Evolutionary conservation across 2,113 vertebrate genomes (phyloP).

Genomic region (Pyxicephalus adspersus): DNA sequence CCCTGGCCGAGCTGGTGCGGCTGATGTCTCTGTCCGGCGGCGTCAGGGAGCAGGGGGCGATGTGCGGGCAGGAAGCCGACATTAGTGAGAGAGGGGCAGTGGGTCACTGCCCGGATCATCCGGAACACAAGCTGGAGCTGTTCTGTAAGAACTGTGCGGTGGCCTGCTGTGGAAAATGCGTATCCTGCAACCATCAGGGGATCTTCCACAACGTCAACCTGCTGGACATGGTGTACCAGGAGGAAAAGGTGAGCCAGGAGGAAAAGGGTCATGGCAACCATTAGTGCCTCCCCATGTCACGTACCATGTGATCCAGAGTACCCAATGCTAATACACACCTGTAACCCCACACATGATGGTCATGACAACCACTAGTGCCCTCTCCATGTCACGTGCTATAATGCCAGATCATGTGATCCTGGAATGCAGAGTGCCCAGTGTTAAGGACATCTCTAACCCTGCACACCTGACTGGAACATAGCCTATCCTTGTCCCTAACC

Average conservation of each 20-base stretch:
- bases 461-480: no score
- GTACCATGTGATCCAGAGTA: no score
- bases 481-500: no score
- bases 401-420: no score
- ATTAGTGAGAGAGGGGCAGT: neutral
- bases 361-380: no score
- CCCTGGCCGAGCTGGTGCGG: conserved; percentile 65
- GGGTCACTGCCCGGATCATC: conserved; percentile 62
- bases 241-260: conserved; percentile 65
- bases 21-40: conserved; percentile 28
- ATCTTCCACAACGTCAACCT: conserved; percentile 71
- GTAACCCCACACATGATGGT: no score
- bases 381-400: no score
- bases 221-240: conserved; percentile 67
- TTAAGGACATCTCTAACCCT: no score
- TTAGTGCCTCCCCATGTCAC: no score
- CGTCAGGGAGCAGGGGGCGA: neutral
- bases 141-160: conserved; percentile 68
- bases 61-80: neutral
- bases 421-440: no score
- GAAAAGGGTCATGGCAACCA: no score
- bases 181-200: conserved; percentile 66
- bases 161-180: conserved; percentile 67
- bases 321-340: no score
- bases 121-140: conserved; percentile 61